Base-by-base conservation (phyloP, 2,113 vertebrate genomes). In the Verasper variegatus region DNA sequence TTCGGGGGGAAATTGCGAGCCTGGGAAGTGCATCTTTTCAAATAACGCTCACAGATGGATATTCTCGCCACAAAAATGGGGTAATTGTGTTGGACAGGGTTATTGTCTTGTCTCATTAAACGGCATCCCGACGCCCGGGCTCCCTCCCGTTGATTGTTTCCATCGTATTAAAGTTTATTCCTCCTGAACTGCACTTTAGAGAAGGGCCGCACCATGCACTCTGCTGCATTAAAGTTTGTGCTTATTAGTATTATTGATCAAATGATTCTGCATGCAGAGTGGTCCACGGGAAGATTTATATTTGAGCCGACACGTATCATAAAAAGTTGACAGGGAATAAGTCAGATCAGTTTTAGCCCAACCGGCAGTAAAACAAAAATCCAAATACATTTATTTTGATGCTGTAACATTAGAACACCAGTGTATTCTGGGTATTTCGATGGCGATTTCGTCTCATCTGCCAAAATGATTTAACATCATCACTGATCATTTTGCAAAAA, bases 81-180 rank as follows among this genome's bases (percentile, higher is more conserved):
- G 56, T 78, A 60, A 86, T 72, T 77, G 57, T 71, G 68, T 73
- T 60, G 61, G 55, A 83, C 12, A 10, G 70, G 40, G 55, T 61
- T 75, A 75, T 75, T 76, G 83, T 89, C 81, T 77, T 55, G 24
- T 55, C 21, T 56, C 21, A 56, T 52, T 20, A 56, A 56, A 56
- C 18, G 5, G 21, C 2, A 20, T 47, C 14, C 45, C 14, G 37
- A 40, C 15, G 14, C 45, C 45, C 14, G 45, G 51, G 51, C 20
- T n/a, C 20, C 51, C 20, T 21, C 51, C n/a, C 6, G 40, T 13
- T 18, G 45, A 49, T 1, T 49, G 45, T 17, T 49, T 18, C 13
- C 45, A 13, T 1, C 40, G 3, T 42, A 12, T 42, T 18, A 9
- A 51, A 51, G 47, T 78, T 71, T 61, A 37, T 27, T 57, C 37